phyloP scores from a whole-genome alignment of 1,140 invertebrate species.

The Micrasema longulum region DNA sequence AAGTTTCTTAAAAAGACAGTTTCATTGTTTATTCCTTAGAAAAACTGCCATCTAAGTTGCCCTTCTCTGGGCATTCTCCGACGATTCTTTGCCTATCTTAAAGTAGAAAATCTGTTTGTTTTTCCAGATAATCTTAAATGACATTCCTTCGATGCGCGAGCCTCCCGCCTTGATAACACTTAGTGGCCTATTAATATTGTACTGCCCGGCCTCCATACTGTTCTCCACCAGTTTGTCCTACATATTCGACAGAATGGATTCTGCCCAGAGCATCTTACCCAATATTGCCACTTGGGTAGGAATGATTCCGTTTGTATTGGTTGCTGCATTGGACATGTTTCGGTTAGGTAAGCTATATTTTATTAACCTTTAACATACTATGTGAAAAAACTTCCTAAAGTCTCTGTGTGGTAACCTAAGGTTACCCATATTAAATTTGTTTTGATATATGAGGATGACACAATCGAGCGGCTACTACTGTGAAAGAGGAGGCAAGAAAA shows the following conservation, averaged over 20 bases:
- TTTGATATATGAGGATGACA: not conserved
- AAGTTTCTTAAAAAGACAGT: too few relatives aligned
- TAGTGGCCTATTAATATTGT: constrained; percentile 76
- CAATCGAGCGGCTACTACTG: too few relatives aligned
- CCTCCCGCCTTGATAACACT: constrained; percentile 78
- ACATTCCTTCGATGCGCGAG: constrained; percentile 76
- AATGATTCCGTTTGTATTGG: constrained; percentile 79
- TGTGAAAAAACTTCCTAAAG: too few relatives aligned
- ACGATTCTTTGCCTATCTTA: too few relatives aligned
- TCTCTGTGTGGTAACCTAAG: too few relatives aligned
- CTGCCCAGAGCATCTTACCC: constrained; percentile 81
- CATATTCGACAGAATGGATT: constrained; percentile 85
- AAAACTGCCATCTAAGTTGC: too few relatives aligned
- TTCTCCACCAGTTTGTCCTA: constrained; percentile 83
- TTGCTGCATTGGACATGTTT: constrained; percentile 77
- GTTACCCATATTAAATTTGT: not conserved
- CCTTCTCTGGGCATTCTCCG: too few relatives aligned
- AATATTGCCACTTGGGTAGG: constrained; percentile 82
- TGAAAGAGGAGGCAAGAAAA: too few relatives aligned
- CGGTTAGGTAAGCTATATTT: constrained; percentile 76
- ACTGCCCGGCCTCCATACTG: constrained; percentile 80
- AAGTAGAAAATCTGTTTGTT: too few relatives aligned
- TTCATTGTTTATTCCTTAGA: too few relatives aligned
- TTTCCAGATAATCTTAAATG: constrained; percentile 63
- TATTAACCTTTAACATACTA: too few relatives aligned